phyloP scores from a whole-genome alignment of 2,888 invertebrate genomes.

The Pollenia amentaria region DNA sequence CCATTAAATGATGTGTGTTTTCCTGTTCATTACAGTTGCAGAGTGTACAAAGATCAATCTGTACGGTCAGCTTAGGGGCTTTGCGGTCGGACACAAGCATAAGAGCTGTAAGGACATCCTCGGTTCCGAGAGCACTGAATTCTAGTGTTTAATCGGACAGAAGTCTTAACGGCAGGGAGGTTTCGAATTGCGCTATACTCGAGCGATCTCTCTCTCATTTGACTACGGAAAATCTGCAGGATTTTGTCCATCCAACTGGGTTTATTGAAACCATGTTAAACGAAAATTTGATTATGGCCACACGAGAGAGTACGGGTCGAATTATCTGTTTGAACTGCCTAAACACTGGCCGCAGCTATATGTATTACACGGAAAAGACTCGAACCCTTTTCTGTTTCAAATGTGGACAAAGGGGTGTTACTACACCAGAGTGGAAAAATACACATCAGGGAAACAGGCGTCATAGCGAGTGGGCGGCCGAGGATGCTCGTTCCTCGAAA shows the following conservation, averaged over 20 bases:
- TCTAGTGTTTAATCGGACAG: neutral
- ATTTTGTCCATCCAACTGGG: too few relatives aligned
- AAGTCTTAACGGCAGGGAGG: too few relatives aligned
- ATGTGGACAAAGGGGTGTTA: neutral
- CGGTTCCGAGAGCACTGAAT: neutral
- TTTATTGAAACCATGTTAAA: too few relatives aligned
- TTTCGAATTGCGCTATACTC: too few relatives aligned
- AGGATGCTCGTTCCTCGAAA: too few relatives aligned
- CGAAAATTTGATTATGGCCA: too few relatives aligned
- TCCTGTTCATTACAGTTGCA: too few relatives aligned
- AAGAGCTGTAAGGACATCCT: neutral
- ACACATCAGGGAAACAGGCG: constrained; percentile 20
- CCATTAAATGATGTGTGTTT: too few relatives aligned
- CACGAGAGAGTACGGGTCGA: neutral
- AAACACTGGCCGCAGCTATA: neutral
- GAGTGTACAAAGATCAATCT: neutral
- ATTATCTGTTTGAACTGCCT: too few relatives aligned
- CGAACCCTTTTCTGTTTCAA: neutral
- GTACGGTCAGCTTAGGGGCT: neutral
- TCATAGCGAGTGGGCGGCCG: neutral
- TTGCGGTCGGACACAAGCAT: neutral
- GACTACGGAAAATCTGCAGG: too few relatives aligned
- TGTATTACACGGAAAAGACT: neutral
- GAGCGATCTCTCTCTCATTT: too few relatives aligned
- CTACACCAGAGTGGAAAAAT: neutral